Base-by-base conservation (phyloP, 2,888 invertebrate species). In the Drosophila stalkeri region DNA sequence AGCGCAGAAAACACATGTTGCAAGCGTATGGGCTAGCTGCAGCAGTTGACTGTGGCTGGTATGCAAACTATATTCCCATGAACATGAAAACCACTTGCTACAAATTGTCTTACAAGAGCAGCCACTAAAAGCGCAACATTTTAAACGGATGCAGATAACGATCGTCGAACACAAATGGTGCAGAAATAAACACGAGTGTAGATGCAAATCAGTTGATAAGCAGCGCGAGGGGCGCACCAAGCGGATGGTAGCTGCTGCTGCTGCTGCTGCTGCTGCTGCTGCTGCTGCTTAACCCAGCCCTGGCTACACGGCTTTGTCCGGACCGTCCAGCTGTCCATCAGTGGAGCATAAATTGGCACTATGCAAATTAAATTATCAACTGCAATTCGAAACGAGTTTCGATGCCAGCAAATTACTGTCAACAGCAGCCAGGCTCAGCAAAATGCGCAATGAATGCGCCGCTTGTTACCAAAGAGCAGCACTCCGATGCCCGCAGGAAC, bases 141-240 rank as follows among this genome's bases (percentile, higher is more conserved):
- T 85, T 89, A 87, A 86, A 84, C 89, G 89, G 89, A 87, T 87
- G 87, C 87, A 89, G 91, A 91, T 91, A 90, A 89, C 91, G 90
- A 91, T 91, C 91, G 86, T 86, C 82, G 81, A 90, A 89, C 91
- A 90, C 91, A 91, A 91, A 91, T 91, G 89, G 91, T 89, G 91
- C 91, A 91, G 91, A 91, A 91, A 91, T 91, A 91, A 91, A 91
- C 92, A 91, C 86, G 91, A 91, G 87, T 90, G 89, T 86, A 89
- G 91, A 91, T 91, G 89, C 87, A 90, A 89, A 88, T 87, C 87
- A 85, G 80, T 61, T 86, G 86, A 86, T 86, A 89, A 89, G 81
- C 23, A 89, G 81, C 23, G 64, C 43, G 49, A 41, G 61, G 51
- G 56, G 59, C 27, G 56, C 57, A 20, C 55, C 56, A 44, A 39